A percentile compares a stretch with the other conserved stretches of the same genome.
Evolutionary conservation across 1,140 invertebrate species (phyloP).

Genomic region (Brachionus calyciflorus): DNA sequence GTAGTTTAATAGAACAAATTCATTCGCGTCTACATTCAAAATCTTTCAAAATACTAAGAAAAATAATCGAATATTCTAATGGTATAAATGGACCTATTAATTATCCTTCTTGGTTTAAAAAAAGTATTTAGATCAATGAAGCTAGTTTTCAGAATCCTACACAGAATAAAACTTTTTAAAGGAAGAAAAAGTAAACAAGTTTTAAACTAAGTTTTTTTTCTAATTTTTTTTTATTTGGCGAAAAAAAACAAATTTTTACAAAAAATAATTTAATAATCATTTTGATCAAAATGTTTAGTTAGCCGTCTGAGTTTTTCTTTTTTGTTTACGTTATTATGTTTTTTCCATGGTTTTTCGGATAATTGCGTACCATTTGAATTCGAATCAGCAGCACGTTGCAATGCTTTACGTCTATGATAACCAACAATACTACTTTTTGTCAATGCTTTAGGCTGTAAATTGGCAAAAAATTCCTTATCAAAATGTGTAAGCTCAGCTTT

Average conservation of each 20-base stretch:
- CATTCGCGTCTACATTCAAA: too few species aligned
- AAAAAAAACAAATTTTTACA: constrained; percentile 8
- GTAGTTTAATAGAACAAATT: too few species aligned
- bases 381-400: neutral
- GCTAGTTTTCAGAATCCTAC: too few species aligned
- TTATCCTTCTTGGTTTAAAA: too few species aligned
- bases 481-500: constrained; percentile 46
- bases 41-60: too few species aligned
- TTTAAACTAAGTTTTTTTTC: too few species aligned
- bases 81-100: too few species aligned
- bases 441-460: constrained; percentile 49
- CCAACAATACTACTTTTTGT: constrained; percentile 48
- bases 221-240: too few species aligned
- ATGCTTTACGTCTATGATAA: constrained; percentile 1
- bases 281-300: constrained; percentile 68
- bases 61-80: too few species aligned
- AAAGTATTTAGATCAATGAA: too few species aligned
- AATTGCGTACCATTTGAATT: constrained; percentile 46
- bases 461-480: constrained; percentile 49
- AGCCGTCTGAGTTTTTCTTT: constrained; percentile 78
- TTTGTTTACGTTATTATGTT: constrained; percentile 76
- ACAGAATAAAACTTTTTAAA: too few species aligned
- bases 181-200: too few species aligned
- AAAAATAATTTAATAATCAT: constrained; percentile 14
- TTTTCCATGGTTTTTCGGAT: constrained; percentile 76